These are phyloP conservation scores for Trinorchestia longiramus DNA, from an alignment of 1,140 invertebrate genomes.

Conservation along the genomic window DNA sequence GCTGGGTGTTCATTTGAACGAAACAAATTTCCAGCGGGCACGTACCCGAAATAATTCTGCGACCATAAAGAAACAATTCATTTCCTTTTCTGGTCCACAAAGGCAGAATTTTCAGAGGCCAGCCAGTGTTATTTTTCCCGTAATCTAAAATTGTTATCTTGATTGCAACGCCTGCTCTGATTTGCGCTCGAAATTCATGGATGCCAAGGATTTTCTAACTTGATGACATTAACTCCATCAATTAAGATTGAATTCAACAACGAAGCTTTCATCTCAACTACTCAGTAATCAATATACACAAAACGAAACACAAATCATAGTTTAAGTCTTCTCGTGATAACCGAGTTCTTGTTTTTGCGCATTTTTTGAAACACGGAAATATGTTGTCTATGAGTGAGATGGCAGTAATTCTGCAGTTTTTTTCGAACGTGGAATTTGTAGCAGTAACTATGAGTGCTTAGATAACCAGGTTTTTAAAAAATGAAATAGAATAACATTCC, in stretches of 20 bases:
- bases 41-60: background rate
- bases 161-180: background rate
- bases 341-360: too few species aligned
- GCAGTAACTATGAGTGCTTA: too few species aligned
- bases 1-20: background rate
- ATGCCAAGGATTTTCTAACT: background rate
- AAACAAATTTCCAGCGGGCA: background rate
- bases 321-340: too few species aligned
- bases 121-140: background rate
- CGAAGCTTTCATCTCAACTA: background rate
- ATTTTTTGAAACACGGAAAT: too few species aligned
- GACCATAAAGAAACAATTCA: conserved; percentile 1
- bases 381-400: too few species aligned
- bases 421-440: too few species aligned
- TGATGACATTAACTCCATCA: background rate
- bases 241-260: background rate
- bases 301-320: background rate
- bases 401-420: too few species aligned
- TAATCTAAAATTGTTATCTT: background rate
- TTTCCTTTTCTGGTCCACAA: background rate
- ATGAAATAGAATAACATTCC: too few species aligned
- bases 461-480: too few species aligned
- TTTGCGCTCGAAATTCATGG: background rate
- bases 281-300: background rate
- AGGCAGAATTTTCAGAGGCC: background rate